Evolutionary conservation across 2,888 invertebrate genomes (phyloP).

Genomic region (Drosophila anomalata): DNA sequence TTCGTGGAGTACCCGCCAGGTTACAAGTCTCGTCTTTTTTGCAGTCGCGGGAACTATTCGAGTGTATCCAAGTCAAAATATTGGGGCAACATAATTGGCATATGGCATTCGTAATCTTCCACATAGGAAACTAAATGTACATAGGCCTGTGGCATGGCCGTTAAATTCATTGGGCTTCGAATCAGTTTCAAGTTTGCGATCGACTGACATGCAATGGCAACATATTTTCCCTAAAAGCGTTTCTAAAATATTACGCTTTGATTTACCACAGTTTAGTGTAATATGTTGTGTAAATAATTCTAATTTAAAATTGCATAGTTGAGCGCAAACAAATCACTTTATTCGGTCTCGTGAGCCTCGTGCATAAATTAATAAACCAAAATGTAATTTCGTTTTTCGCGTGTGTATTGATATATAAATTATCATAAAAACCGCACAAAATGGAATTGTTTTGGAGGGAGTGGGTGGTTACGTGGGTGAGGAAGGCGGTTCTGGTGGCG

Average conservation of each 20-base stretch:
- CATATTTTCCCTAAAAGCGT: background rate
- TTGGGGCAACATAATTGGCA: slow-evolving; percentile 57
- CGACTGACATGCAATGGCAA: background rate
- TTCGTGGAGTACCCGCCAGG: background rate
- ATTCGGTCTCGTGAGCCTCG: slow-evolving; percentile 16
- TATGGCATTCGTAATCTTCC: slow-evolving; percentile 19
- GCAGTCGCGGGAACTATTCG: slow-evolving; percentile 46
- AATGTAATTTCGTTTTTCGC: slow-evolving; percentile 46
- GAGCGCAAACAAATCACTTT: slow-evolving; percentile 20
- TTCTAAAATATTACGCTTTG: background rate
- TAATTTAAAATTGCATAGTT: slow-evolving; percentile 25
- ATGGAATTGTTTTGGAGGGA: slow-evolving; percentile 43
- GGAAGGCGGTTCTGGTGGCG: slow-evolving; percentile 19
- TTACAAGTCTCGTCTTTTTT: slow-evolving; percentile 8
- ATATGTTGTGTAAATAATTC: slow-evolving; percentile 19
- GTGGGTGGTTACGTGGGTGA: slow-evolving; percentile 2
- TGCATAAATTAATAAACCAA: slow-evolving; percentile 49
- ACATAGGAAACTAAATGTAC: background rate
- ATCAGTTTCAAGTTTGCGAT: slow-evolving; percentile 23
- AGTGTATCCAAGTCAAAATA: slow-evolving; percentile 58
- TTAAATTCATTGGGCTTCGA: slow-evolving; percentile 1
- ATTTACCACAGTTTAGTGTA: background rate
- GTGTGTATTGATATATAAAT: slow-evolving; percentile 46
- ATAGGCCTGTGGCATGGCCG: background rate
- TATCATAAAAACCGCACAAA: slow-evolving; percentile 35